A percentile compares a stretch with the other conserved stretches of the same genome.
Evolutionary conservation across 2,113 vertebrate genomes (phyloP).

Genomic region (Cheilinus undulatus): DNA sequence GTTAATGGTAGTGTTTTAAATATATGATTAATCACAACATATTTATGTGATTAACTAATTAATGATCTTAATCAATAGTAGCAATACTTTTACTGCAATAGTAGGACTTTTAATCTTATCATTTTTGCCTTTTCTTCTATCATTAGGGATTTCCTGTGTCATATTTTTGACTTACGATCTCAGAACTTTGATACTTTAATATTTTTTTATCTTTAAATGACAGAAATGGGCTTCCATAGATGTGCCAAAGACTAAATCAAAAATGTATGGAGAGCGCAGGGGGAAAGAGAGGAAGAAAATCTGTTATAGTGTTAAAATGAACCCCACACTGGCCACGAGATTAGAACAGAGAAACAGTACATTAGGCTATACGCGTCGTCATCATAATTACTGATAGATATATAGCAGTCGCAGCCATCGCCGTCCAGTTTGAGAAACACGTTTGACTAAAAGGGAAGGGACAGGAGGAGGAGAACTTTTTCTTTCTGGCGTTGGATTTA

Average conservation of each 20-base stretch:
- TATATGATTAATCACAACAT: too few relatives aligned
- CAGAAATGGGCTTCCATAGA: too few relatives aligned
- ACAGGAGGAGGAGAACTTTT: slow-evolving; percentile 33
- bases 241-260: slow-evolving; percentile 47
- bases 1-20: too few relatives aligned
- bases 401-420: slow-evolving; percentile 57
- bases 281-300: slow-evolving; percentile 13
- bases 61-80: too few relatives aligned
- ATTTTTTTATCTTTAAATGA: too few relatives aligned
- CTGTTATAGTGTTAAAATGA: slow-evolving; percentile 59
- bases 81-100: too few relatives aligned
- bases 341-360: slow-evolving; percentile 69
- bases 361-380: slow-evolving; percentile 59
- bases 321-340: slow-evolving; percentile 69
- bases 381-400: slow-evolving; percentile 60
- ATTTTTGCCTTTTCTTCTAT: too few relatives aligned
- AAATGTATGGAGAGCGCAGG: slow-evolving; percentile 16
- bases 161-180: too few relatives aligned
- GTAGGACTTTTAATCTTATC: too few relatives aligned
- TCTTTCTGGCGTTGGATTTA: slow-evolving; percentile 47
- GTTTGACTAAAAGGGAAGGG: slow-evolving; percentile 54
- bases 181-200: too few relatives aligned
- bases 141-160: too few relatives aligned
- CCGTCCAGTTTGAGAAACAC: slow-evolving; percentile 69
- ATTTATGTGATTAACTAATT: too few relatives aligned